Evolutionary conservation across 2,113 vertebrate species (phyloP).

Genomic region (Dissostichus mawsoni): DNA sequence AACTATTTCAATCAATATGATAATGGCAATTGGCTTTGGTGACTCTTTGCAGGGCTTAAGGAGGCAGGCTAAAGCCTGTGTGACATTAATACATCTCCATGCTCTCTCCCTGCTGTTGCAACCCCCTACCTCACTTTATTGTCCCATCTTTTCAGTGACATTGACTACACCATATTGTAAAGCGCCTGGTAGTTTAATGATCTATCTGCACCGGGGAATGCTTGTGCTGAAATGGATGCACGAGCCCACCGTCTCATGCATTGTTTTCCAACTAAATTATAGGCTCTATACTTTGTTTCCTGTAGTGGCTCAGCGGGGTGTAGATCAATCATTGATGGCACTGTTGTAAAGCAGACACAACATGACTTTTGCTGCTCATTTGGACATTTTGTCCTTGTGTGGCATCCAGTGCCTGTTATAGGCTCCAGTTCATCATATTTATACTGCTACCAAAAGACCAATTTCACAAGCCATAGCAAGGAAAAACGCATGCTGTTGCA

Average conservation of each 20-base stretch:
- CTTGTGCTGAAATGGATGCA: slow-evolving; percentile 88
- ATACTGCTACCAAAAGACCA: slow-evolving; percentile 99
- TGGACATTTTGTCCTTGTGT: slow-evolving; percentile 91
- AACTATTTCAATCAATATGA: slow-evolving; percentile 99
- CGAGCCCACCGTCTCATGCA: slow-evolving; percentile 86
- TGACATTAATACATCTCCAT: slow-evolving; percentile 80
- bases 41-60: slow-evolving; percentile 86
- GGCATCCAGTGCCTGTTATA: slow-evolving; percentile 86
- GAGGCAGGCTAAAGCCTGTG: slow-evolving; percentile 83
- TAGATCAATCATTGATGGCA: slow-evolving; percentile 95
- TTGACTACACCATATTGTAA: slow-evolving; percentile 86
- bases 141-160: slow-evolving; percentile 85
- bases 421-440: slow-evolving; percentile 96
- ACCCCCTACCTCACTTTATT: slow-evolving; percentile 73
- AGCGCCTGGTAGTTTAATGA: slow-evolving; percentile 87
- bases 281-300: slow-evolving; percentile 86
- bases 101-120: slow-evolving; percentile 68
- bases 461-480: slow-evolving; percentile 97
- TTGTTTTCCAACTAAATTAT: slow-evolving; percentile 90
- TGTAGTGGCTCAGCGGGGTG: slow-evolving; percentile 89
- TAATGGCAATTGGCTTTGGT: slow-evolving; percentile 94
- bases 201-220: slow-evolving; percentile 88
- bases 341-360: slow-evolving; percentile 75
- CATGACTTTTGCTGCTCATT: slow-evolving; percentile 87
- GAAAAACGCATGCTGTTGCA: slow-evolving; percentile 96